These are phyloP conservation scores for Ceratina calcarata DNA, from an alignment of 1,140 invertebrate genomes.

Conservation along the genomic window DNA sequence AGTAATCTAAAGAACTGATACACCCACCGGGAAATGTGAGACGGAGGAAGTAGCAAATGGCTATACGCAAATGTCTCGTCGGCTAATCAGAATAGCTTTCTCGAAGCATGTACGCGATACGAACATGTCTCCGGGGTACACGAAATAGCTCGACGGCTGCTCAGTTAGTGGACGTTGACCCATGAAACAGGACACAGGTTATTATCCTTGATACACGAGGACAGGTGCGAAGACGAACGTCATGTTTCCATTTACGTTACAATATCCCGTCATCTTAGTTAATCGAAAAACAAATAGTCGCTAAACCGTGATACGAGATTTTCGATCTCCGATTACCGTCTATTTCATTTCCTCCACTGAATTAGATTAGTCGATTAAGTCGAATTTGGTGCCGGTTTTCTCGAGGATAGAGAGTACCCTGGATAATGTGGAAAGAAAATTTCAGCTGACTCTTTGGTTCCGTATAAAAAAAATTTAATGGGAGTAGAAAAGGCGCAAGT, in stretches of 20 bases:
- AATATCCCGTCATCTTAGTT: conserved; percentile 8
- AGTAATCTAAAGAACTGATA: no score
- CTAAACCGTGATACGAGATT: conserved; percentile 17
- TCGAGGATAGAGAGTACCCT: not conserved
- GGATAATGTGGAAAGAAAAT: conserved; percentile 1
- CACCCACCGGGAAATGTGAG: no score
- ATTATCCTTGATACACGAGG: not conserved
- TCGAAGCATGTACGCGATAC: conserved; percentile 7
- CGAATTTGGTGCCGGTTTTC: conserved; percentile 21
- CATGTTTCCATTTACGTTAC: conserved; percentile 1
- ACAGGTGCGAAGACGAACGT: conserved; percentile 13
- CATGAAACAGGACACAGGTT: conserved; percentile 35
- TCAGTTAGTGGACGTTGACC: conserved; percentile 38
- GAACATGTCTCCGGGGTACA: conserved; percentile 31
- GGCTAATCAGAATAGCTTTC: conserved; percentile 37
- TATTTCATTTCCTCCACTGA: not conserved
- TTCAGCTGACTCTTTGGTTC: not conserved
- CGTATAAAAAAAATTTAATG: not conserved
- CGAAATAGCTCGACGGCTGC: conserved; percentile 9
- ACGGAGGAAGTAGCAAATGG: no score
- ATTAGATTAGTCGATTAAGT: conserved; percentile 11
- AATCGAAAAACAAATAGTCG: conserved; percentile 27
- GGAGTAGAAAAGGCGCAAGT: no score
- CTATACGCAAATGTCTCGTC: conserved; percentile 8
- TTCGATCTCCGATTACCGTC: not conserved